Conservation (phyloP, 2,888 invertebrate species). For the Hypolimnas misippus region DNA sequence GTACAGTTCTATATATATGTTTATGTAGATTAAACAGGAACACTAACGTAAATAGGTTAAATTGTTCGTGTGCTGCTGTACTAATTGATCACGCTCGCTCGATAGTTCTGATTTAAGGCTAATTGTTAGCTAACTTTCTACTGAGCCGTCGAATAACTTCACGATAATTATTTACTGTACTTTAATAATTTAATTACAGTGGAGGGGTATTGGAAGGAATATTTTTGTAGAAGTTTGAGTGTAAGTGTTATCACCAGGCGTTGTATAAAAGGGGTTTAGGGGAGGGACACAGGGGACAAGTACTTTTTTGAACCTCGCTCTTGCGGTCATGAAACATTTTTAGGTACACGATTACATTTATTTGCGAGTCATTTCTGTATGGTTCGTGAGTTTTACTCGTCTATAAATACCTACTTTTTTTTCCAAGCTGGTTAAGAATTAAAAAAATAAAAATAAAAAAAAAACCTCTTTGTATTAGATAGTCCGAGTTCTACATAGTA, state of each 20-base stretch:
- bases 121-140: slow-evolving; percentile 17
- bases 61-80: slow-evolving; percentile 31
- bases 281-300: too few species aligned
- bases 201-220: not conserved
- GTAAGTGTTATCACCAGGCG: too few species aligned
- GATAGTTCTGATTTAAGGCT: slow-evolving; percentile 38
- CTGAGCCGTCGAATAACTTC: not conserved
- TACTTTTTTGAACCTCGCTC: not conserved
- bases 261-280: too few species aligned
- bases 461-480: not conserved
- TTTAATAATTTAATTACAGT: not conserved
- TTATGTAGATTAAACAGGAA: not conserved
- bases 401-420: too few species aligned
- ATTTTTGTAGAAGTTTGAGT: not conserved
- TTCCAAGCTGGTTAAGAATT: too few species aligned
- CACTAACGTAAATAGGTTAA: slow-evolving; percentile 19
- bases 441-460: too few species aligned
- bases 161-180: not conserved
- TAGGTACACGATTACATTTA: too few species aligned
- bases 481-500: not conserved
- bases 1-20: not conserved
- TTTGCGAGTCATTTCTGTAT: too few species aligned
- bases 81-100: slow-evolving; percentile 39
- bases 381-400: not conserved
- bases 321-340: not conserved